Evolutionary conservation across 1,140 invertebrate species (phyloP).

Genomic region (Steinernema khuongi): DNA sequence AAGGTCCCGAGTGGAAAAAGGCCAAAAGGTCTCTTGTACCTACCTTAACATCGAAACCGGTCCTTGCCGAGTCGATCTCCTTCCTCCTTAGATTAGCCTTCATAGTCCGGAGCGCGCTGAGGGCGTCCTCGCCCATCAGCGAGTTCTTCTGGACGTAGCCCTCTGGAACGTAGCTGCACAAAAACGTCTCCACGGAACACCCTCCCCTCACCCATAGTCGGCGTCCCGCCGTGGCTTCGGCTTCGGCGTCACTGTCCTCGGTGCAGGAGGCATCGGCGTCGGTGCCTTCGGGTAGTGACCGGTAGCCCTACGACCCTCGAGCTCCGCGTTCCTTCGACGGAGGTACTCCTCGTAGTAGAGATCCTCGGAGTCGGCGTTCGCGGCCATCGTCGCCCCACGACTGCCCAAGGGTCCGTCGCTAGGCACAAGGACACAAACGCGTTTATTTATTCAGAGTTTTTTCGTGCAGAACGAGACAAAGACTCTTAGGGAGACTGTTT

Average conservation of each 20-base stretch:
- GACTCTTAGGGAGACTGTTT: not conserved
- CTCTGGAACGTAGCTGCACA: not conserved
- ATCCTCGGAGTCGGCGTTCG: not conserved
- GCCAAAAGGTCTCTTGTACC: too few species aligned
- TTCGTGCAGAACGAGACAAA: not conserved
- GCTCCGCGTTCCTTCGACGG: not conserved
- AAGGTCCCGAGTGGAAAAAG: too few species aligned
- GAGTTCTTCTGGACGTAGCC: not conserved
- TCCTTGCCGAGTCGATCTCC: not conserved
- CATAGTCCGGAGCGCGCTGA: not conserved
- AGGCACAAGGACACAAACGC: not conserved
- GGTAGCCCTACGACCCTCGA: not conserved
- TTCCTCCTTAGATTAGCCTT: not conserved
- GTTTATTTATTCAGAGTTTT: not conserved
- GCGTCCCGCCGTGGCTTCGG: not conserved
- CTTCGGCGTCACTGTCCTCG: not conserved
- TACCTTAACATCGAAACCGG: not conserved
- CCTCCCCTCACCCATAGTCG: not conserved
- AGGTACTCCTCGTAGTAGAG: slow-evolving; percentile 6
- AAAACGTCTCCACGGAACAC: not conserved
- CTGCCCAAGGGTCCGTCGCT: not conserved
- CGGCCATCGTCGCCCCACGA: too few species aligned
- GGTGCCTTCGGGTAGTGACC: not conserved
- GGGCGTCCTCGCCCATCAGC: not conserved
- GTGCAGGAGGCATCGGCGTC: not conserved